A percentile compares a stretch with the other conserved stretches of the same genome.
phyloP scores from a whole-genome alignment of 2,888 invertebrate species.

The Hypercompe scribonia region DNA sequence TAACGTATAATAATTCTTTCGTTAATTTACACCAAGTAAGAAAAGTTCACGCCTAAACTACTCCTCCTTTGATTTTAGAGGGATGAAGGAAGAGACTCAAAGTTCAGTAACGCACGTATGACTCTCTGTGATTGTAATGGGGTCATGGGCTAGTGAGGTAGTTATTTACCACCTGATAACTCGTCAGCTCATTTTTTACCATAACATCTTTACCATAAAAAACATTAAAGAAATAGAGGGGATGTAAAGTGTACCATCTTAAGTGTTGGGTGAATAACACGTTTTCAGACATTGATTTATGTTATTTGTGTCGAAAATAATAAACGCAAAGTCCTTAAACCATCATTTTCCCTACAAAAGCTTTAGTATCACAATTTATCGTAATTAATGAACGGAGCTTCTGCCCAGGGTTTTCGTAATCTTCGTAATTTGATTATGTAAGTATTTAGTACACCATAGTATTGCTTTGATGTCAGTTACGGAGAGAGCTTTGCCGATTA shows the following conservation, averaged over 20 bases:
- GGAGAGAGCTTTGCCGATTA: conserved; percentile 7
- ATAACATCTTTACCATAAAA: no score
- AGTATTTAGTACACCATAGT: conserved; percentile 27
- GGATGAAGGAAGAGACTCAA: no score
- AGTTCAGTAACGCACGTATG: no score
- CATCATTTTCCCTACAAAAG: conserved; percentile 1
- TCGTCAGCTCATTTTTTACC: no score
- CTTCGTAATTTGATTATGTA: conserved; percentile 30
- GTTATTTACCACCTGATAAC: no score
- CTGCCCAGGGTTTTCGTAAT: conserved; percentile 29
- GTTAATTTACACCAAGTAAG: no score
- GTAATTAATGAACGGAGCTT: conserved; percentile 31
- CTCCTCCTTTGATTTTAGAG: no score
- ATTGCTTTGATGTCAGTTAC: conserved; percentile 35
- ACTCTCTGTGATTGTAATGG: no score
- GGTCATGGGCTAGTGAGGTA: no score
- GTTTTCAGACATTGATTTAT: neutral
- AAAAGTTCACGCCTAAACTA: no score
- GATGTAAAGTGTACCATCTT: neutral
- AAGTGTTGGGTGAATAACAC: neutral
- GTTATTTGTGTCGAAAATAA: neutral
- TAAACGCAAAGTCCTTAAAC: neutral
- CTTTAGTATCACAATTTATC: conserved; percentile 23
- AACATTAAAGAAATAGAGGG: no score
- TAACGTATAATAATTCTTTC: no score